Evolutionary conservation across 30 jellyfish, hydroid and myxozoan genomes (phyloP), one percentile per base, ranked within the genome.

Genomic region (Rhopilema esculentum): DNA sequence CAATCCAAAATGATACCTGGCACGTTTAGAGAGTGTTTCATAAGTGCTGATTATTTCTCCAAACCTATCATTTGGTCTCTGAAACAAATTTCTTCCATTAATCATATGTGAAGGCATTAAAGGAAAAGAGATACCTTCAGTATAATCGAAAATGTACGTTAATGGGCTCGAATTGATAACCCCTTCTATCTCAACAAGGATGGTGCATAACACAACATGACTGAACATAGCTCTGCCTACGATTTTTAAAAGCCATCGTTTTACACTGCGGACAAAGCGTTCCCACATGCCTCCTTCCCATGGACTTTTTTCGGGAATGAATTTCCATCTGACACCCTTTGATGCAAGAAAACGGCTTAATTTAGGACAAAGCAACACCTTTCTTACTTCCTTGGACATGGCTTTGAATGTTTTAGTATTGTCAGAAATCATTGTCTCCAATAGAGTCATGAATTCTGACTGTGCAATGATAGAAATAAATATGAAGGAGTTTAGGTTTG

Each of bases 211-310:
- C 29, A 51, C 80, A 0, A 23, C 9, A 72, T 4, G 71, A 71
- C 53, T 61, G 6, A 84, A 67, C 88, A 24, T 21, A 21, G 93
- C 87, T 26, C 93, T 69, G 1, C 93, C 87, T 30, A 84, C 81
- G 4, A 51, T 52, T 72, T 72, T 84, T 1, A 71, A 24, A 17
- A 84, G 4, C 32, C 87, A 84, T 50, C 87, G 6, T 84, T 84
- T 73, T 8, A 53, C 79, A 27, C 93, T 84, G 23, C 72, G 20
- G 27, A 72, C 24, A 8, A 84, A 22, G 1, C 93, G 33, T 32
- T 84, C 87, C 93, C 87, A 84, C 1, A 40, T 66, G 8, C 82
- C 93, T 71, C 80, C 93, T 27, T 84, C 30, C 87, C 80, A 84
- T 25, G 87, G 93, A 0, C 67, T 22, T 28, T 6, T 1, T 30